Evolutionary conservation across 1,140 invertebrate genomes (phyloP).

Genomic region (Leptinotarsa defecta): DNA sequence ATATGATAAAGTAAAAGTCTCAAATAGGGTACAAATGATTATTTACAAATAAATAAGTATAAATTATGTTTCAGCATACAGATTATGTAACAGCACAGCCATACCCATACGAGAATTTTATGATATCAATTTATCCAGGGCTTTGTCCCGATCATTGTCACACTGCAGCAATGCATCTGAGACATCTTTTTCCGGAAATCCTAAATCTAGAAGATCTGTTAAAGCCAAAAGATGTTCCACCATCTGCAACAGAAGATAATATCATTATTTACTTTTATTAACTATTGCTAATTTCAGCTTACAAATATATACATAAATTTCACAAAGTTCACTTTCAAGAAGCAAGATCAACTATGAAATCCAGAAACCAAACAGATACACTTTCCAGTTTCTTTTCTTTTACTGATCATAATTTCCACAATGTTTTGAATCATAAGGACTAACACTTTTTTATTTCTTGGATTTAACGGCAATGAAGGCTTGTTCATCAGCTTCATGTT

Average conservation of each 20-base stretch:
- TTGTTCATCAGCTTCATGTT: too few relatives aligned
- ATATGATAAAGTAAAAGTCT: conserved; percentile 2
- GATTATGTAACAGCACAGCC: conserved; percentile 42
- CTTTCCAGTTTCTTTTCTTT: too few relatives aligned
- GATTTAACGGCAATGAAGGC: too few relatives aligned
- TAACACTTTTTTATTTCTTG: too few relatives aligned
- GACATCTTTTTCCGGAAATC: conserved; percentile 78
- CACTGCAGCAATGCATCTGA: conserved; percentile 74
- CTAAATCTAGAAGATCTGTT: conserved; percentile 77
- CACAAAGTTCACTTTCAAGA: too few relatives aligned
- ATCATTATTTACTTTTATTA: too few relatives aligned
- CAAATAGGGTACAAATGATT: conserved; percentile 15
- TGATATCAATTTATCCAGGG: conserved; percentile 80
- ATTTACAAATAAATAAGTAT: conserved; percentile 29
- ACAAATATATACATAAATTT: too few relatives aligned
- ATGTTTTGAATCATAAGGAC: too few relatives aligned
- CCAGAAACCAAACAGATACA: too few relatives aligned
- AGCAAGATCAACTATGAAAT: too few relatives aligned
- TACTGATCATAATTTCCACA: too few relatives aligned
- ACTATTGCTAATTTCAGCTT: too few relatives aligned
- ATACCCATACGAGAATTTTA: conserved; percentile 57
- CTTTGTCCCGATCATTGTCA: conserved; percentile 84
- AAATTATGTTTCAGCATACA: conserved; percentile 25
- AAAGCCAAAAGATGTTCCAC: conserved; percentile 70
- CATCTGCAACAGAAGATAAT: conserved; percentile 63